Conservation (phyloP, 2,888 invertebrate genomes). For the Drosophila ezoana region DNA sequence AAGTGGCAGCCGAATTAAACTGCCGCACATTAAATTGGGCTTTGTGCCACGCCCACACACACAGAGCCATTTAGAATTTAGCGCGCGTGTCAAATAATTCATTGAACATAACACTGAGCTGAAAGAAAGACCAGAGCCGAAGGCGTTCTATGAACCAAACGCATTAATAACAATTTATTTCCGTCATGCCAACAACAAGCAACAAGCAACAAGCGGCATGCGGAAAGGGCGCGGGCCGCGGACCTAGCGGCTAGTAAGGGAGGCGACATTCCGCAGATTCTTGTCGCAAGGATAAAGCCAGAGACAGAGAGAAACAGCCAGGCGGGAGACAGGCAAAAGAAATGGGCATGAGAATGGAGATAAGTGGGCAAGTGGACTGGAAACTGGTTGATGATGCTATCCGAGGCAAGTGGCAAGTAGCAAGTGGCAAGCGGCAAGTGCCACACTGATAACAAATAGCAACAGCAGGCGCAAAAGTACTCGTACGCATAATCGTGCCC, state of each 20-base stretch:
- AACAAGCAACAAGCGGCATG: conserved; percentile 20
- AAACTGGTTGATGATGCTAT: conserved; percentile 9
- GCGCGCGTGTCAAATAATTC: conserved; percentile 62
- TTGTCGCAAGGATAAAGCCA: conserved; percentile 20
- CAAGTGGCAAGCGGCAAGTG: conserved; percentile 1
- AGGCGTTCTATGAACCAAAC: conserved; percentile 41
- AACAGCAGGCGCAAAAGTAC: conserved; percentile 55
- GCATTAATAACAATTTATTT: conserved; percentile 78
- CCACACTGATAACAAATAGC: conserved; percentile 54
- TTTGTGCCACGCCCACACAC: conserved; percentile 16
- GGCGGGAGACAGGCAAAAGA: neutral
- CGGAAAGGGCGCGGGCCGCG: neutral
- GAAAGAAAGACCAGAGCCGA: conserved; percentile 26
- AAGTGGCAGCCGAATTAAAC: conserved; percentile 72
- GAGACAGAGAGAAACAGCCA: neutral
- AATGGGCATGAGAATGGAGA: conserved; percentile 20
- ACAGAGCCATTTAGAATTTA: conserved; percentile 59
- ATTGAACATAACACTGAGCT: conserved; percentile 50
- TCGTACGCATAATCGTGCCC: conserved; percentile 52
- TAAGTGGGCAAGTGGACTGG: conserved; percentile 26
- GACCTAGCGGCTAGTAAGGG: conserved; percentile 10
- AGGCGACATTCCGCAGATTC: conserved; percentile 58
- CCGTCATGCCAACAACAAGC: conserved; percentile 42
- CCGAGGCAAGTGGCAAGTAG: neutral
- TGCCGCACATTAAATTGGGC: conserved; percentile 55